Evolutionary conservation across 1,140 invertebrate species (phyloP), one percentile per base, ranked within the genome.

Genomic region (Goniozus legneri): DNA sequence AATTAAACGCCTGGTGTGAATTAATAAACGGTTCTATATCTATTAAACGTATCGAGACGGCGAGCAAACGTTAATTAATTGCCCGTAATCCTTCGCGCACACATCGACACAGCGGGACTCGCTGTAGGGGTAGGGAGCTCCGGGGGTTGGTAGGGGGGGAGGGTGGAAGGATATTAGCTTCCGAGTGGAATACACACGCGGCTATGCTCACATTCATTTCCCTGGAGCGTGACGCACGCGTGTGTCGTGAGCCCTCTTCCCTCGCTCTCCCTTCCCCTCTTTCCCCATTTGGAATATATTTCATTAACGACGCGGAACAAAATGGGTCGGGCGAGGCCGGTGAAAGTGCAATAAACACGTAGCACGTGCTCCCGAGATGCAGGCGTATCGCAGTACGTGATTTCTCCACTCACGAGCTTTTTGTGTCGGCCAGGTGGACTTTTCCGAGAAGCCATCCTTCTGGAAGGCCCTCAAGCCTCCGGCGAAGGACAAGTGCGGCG

Each of bases 381-480:
- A n/a, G n/a, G n/a, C n/a, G n/a, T n/a, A n/a, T n/a, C n/a, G n/a
- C n/a, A n/a, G n/a, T n/a, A n/a, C n/a, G n/a, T n/a, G n/a, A n/a
- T n/a, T n/a, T n/a, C n/a, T n/a, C n/a, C n/a, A n/a, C n/a, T n/a
- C n/a, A n/a, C n/a, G n/a, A n/a, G n/a, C n/a, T n/a, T n/a, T n/a
- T n/a, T n/a, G n/a, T n/a, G n/a, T n/a, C n/a, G n/a, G n/a, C n/a
- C 71, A 93, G 90, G 89, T 94, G 46, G 91, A 94, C 73, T 79
- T 95, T 49, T 91, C 90, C 53, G 88, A 91, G 68, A 95, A 95
- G 71, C 90, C 90, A 7, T 85, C 87, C 16, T 93, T 92, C 73
- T 93, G 90, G 91, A 92, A 92, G 67, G 87, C 91, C 0, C 75
- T 95, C n/a, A 92, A 93, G 65, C 91, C 91, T 2, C 89, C 91